Evolutionary conservation across 1,140 invertebrate species (phyloP).

Genomic region (Calycopis cecrops): DNA sequence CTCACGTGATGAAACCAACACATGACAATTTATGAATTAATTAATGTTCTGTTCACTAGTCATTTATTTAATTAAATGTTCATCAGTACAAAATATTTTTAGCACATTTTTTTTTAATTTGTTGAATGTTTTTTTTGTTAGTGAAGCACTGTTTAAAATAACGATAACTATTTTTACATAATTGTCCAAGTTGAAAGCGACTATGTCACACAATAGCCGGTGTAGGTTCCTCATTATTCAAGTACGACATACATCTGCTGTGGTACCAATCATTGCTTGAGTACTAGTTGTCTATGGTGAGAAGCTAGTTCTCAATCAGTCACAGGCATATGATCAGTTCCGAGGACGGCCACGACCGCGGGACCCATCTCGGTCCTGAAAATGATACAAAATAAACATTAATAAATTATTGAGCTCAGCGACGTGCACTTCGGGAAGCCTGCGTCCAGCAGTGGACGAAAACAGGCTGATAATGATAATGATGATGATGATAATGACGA

Average conservation of each 20-base stretch:
- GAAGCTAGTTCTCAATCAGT: slow-evolving; percentile 65
- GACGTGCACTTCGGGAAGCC: too few relatives aligned
- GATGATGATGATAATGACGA: too few relatives aligned
- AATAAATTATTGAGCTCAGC: background rate
- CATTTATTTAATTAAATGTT: slow-evolving; percentile 61
- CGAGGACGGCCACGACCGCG: slow-evolving; percentile 63
- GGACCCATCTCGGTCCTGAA: slow-evolving; percentile 69
- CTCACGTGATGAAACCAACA: slow-evolving; percentile 43
- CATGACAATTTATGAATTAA: slow-evolving; percentile 49
- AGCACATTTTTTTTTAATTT: slow-evolving; percentile 68
- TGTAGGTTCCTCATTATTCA: slow-evolving; percentile 44
- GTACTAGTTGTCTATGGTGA: slow-evolving; percentile 71
- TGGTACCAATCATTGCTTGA: slow-evolving; percentile 62
- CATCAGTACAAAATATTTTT: slow-evolving; percentile 71
- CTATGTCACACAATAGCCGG: slow-evolving; percentile 29
- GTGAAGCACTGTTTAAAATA: slow-evolving; percentile 71
- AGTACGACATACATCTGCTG: slow-evolving; percentile 54
- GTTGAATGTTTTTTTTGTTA: slow-evolving; percentile 65
- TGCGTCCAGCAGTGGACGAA: too few relatives aligned
- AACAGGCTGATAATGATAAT: too few relatives aligned
- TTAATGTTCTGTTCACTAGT: slow-evolving; percentile 70
- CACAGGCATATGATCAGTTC: slow-evolving; percentile 51
- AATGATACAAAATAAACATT: slow-evolving; percentile 16
- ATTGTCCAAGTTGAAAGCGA: slow-evolving; percentile 61
- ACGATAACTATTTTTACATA: slow-evolving; percentile 61